Base-by-base conservation (phyloP, 2,113 vertebrate genomes). In the Muntiacus reevesi region DNA sequence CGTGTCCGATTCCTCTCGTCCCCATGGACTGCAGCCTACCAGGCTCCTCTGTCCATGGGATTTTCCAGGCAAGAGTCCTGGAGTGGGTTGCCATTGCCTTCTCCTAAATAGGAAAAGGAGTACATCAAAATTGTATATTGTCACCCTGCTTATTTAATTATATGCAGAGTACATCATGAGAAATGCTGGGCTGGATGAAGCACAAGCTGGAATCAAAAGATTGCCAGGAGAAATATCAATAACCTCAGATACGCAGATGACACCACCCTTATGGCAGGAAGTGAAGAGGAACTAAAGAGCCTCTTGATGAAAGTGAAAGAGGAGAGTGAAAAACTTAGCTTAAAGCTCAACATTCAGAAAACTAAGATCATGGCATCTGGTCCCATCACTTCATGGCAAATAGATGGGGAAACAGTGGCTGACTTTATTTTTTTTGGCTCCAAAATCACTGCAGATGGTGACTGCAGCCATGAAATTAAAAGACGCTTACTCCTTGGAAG, bases 321-420 rank as follows among this genome's bases (percentile, higher is more conserved):
- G 62, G 33, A 64, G 62, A 19, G 16, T 9, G 28, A 30, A 14
- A 30, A n/a, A 33, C 1, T 17, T 64, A 15, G 62, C 62, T 64
- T 17, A 64, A n/a, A 64, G 30, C 62, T 64, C 30, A 64, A n/a
- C 30, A 62, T 33, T 33, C 30, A 62, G 30, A 62, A 62, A 62
- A 62, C 6, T 0, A 62, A 33, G 6, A 62, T 62, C 60, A 62
- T 33, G 60, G 5, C 60, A 16, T 62, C 14, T 0, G 0, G 60
- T 33, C 7, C 30, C 62, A 64, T 64, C 3, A 33, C 30, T 33
- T 33, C 30, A 64, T 64, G 30, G 62, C 0, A 64, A 64, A 64
- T n/a, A n/a, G 7, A 64, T 64, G 30, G 30, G 62, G 15, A n/a
- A 3, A 40, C 40, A 40, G 40, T 40, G 40, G 40, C 30, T 9